Conservation (phyloP, 2,113 vertebrate genomes). For the Equus przewalskii region DNA sequence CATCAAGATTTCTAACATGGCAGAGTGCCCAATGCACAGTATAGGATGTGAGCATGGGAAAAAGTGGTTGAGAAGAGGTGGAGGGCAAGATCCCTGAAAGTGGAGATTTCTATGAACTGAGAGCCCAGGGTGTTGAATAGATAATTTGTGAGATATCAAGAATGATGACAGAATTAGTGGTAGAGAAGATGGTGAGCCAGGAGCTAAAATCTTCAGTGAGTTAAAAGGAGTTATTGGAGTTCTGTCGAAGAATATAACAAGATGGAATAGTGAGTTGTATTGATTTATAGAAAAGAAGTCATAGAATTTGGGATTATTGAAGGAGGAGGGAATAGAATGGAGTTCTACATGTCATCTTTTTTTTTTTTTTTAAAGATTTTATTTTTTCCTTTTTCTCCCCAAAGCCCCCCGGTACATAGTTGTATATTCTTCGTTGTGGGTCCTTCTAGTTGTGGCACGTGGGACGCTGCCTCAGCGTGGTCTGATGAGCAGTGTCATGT, state of each 20-base stretch:
- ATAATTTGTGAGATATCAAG: not conserved
- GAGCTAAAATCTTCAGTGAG: not conserved
- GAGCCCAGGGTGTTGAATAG: not conserved
- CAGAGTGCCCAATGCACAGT: not conserved
- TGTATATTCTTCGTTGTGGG: too few relatives aligned
- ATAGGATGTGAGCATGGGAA: not conserved
- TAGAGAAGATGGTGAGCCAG: not conserved
- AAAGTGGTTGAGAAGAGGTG: not conserved
- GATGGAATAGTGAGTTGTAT: not conserved
- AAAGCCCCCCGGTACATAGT: too few relatives aligned
- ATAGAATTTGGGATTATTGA: not conserved
- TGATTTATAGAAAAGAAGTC: not conserved
- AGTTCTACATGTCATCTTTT: not conserved
- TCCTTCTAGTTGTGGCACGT: too few relatives aligned
- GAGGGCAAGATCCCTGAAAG: not conserved
- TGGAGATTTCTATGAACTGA: not conserved
- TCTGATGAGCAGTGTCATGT: too few relatives aligned
- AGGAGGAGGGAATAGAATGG: not conserved
- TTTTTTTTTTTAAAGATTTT: too few relatives aligned
- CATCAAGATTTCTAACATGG: not conserved
- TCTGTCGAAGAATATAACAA: not conserved
- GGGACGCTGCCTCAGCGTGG: too few relatives aligned
- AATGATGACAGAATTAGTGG: not conserved
- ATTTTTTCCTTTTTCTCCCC: too few relatives aligned
- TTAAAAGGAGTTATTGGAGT: not conserved